Evolutionary conservation across 2,113 vertebrate species (phyloP), one percentile per base, ranked within the genome.

Genomic region (Toxotes jaculatrix): DNA sequence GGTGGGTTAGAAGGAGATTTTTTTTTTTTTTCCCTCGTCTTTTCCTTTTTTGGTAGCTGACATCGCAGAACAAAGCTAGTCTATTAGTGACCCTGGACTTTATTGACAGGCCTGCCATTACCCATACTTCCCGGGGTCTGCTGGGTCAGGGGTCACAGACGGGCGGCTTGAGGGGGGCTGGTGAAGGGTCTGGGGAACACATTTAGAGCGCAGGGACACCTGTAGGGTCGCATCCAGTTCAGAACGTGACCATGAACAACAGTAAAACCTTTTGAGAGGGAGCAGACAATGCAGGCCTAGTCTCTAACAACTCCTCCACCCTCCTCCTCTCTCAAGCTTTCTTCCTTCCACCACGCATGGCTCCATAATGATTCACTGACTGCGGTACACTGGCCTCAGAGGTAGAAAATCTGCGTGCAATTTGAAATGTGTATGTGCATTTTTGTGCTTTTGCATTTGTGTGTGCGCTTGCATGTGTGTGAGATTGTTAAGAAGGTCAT

Each of bases 61-160:
- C 92, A 92, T 90, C 57, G 11, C 85, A 80, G 93, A 93, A 93
- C 94, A 96, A 96, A 96, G 95, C 95, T 93, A 95, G 94, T 96
- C 96, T 97, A 97, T 97, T 97, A 97, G 97, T 96, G 96, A 97
- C 96, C 96, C 93, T 92, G 90, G 94, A 93, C 89, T 93, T 95
- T 94, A 97, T 96, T 96, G 95, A 93, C 86, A 95, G 96, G 96
- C 94, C 95, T 95, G 93, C 96, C 93, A 94, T 94, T 97, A 96
- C 95, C 96, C 96, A 95, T 96, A 96, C 96, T 96, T 96, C 87
- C 93, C 71, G n/a, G 95, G 93, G 92, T 94, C 87, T 78, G 74
- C 17, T 9, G 79, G 96, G 95, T 96, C 95, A 96, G 90, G 80
- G 96, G 96, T 96, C 94, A 86, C 91, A 82, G 89, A 91, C 92